A percentile compares a stretch with the other conserved stretches of the same genome.
These are phyloP conservation scores for Drosophila persimilis DNA, from an alignment of 1,140 invertebrate species.

Conservation along the genomic window DNA sequence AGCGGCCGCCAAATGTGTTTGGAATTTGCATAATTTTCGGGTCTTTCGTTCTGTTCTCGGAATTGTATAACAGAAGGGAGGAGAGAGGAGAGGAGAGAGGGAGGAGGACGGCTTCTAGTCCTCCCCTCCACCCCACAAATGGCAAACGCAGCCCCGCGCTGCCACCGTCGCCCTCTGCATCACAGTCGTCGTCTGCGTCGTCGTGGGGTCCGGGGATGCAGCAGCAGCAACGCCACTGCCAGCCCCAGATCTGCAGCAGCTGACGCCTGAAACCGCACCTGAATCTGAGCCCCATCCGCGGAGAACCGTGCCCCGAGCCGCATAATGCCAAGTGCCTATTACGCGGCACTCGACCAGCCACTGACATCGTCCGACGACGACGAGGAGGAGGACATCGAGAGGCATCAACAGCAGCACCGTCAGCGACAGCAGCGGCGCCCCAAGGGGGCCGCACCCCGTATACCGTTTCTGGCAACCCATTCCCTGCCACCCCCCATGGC, in stretches of 20 bases:
- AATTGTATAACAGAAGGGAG: constrained; percentile 57
- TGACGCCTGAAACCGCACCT: constrained; percentile 6
- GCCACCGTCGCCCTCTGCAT: constrained; percentile 1
- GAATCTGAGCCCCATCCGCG: constrained; percentile 1
- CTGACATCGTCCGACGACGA: constrained; percentile 54
- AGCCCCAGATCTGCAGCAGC: constrained; percentile 9
- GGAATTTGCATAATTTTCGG: constrained; percentile 52
- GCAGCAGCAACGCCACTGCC: constrained; percentile 12
- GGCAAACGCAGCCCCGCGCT: constrained; percentile 34
- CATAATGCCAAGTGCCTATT: constrained; percentile 72
- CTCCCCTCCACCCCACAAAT: constrained; percentile 38
- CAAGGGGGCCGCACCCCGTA: background rate
- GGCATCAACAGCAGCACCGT: constrained; percentile 27
- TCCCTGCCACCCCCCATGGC: constrained; percentile 10
- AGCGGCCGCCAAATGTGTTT: constrained; percentile 20
- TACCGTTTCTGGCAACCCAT: too few species aligned
- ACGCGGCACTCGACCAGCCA: constrained; percentile 52
- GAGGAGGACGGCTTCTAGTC: background rate
- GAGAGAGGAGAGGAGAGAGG: background rate
- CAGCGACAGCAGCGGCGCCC: constrained; percentile 6
- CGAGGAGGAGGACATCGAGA: constrained; percentile 40
- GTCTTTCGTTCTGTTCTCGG: constrained; percentile 5
- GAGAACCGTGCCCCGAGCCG: constrained; percentile 10
- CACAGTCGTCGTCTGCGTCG: too few species aligned
- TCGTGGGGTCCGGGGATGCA: constrained; percentile 10